phyloP scores from a whole-genome alignment of 2,888 invertebrate species.

The Platypus cylindrus region DNA sequence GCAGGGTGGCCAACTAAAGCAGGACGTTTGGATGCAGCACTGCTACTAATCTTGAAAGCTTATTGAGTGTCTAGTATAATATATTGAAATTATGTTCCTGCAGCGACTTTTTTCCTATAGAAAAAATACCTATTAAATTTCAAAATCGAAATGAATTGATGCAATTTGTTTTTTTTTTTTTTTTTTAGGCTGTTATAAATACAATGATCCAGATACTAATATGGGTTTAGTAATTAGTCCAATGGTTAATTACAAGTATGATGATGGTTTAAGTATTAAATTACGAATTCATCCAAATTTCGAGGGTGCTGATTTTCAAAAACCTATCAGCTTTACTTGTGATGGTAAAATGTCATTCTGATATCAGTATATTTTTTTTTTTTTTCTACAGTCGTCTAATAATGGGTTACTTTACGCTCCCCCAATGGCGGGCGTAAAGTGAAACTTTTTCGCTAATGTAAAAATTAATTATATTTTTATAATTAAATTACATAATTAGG shows the following conservation, averaged over 20 bases:
- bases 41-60: too few species aligned
- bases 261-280: constrained; percentile 75
- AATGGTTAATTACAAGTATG: constrained; percentile 66
- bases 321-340: constrained; percentile 79
- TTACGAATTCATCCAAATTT: constrained; percentile 61
- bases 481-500: too few species aligned
- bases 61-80: too few species aligned
- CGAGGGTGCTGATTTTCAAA: constrained; percentile 32
- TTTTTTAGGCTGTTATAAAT: constrained; percentile 51
- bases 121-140: not conserved
- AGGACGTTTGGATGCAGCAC: too few species aligned
- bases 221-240: constrained; percentile 83
- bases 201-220: constrained; percentile 67
- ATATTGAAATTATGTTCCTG: too few species aligned
- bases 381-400: too few species aligned
- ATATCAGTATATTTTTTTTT: not conserved
- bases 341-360: constrained; percentile 52
- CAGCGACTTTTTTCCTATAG: not conserved
- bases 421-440: too few species aligned
- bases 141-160: not conserved
- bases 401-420: too few species aligned
- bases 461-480: too few species aligned
- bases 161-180: not conserved
- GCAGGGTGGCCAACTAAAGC: too few species aligned
- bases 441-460: too few species aligned